Base-by-base conservation (phyloP, 2,888 invertebrate genomes). In the Thumatha senex region DNA sequence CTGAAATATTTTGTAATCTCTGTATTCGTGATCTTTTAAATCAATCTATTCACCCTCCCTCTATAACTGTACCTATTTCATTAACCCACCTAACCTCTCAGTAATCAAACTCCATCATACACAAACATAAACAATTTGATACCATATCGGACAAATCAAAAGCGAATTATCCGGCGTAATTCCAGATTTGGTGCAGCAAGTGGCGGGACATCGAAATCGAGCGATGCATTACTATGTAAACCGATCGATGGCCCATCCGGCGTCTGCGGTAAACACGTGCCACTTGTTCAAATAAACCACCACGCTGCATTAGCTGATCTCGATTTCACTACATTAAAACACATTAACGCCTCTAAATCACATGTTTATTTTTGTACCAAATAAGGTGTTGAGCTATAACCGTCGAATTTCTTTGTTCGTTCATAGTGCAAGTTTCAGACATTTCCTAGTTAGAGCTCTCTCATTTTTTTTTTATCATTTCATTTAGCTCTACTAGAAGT, bases 231-330 rank as follows among this genome's bases (percentile, higher is more conserved):
- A 89, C 89, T 74, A 83, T 74, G 81, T 84, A 85, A 84, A 86
- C 88, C 82, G 89, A 91, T 90, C 89, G 87, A 89, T 88, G 86
- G 76, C 80, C 85, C 86, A 88, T 89, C 89, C 88, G 89, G 86
- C 87, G 84, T 76, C 76, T 77, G 74, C 74, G 58, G 85, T 89
- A 91, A 91, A 91, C 91, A 91, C 80, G 79, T 80, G 87, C 87
- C 91, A 89, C 90, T 91, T 91, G 91, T 90, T 84, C 82, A 89
- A 89, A 89, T 89, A 89, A 89, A 89, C 90, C 76, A 80, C 73
- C 72, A 72, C 80, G 72, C 76, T 82, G 88, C 90, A 91, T 91
- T 89, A 91, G 88, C 85, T 77, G 82, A 76, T 87, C 89, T 89
- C 89, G 86, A 86, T 89, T 89, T 82, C 89, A 89, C 84, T 84